phyloP scores from a whole-genome alignment of 2,888 invertebrate genomes.

The Trilocha varians region DNA sequence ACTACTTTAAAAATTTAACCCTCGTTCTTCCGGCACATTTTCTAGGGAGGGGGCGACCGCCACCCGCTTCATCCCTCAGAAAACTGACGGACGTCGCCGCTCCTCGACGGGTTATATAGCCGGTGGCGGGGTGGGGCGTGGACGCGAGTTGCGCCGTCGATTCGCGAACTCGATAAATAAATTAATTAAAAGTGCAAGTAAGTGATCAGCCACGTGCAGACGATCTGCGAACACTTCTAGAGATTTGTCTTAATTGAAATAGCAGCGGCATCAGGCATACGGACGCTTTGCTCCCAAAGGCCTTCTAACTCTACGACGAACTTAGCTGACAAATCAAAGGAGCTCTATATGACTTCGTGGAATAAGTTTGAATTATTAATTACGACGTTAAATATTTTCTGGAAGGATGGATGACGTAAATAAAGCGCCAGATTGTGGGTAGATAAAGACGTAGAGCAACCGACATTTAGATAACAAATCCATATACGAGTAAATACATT shows the following conservation, averaged over 20 bases:
- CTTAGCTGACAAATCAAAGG: too few species aligned
- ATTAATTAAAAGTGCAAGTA: constrained; percentile 75
- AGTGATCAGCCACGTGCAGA: constrained; percentile 64
- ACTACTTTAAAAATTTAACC: constrained; percentile 45
- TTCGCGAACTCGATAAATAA: constrained; percentile 72
- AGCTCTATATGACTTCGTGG: too few species aligned
- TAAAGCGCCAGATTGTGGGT: too few species aligned
- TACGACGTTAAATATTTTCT: too few species aligned
- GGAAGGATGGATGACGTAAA: too few species aligned
- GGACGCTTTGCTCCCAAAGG: constrained; percentile 12
- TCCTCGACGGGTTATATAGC: constrained; percentile 54
- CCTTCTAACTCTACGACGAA: too few species aligned
- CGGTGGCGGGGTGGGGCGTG: constrained; percentile 57
- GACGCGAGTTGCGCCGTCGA: constrained; percentile 70
- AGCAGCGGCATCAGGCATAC: constrained; percentile 41
- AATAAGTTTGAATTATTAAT: too few species aligned
- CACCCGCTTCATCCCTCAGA: constrained; percentile 54
- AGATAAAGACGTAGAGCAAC: too few species aligned
- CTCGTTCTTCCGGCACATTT: constrained; percentile 53
- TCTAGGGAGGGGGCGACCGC: constrained; percentile 43
- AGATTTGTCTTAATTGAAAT: constrained; percentile 64
- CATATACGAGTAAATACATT: too few species aligned
- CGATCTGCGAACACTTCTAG: constrained; percentile 51
- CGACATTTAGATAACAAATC: too few species aligned
- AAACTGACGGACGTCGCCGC: constrained; percentile 62